Base-by-base conservation (phyloP, 2,888 invertebrate species). In the Nebria brevicollis region DNA sequence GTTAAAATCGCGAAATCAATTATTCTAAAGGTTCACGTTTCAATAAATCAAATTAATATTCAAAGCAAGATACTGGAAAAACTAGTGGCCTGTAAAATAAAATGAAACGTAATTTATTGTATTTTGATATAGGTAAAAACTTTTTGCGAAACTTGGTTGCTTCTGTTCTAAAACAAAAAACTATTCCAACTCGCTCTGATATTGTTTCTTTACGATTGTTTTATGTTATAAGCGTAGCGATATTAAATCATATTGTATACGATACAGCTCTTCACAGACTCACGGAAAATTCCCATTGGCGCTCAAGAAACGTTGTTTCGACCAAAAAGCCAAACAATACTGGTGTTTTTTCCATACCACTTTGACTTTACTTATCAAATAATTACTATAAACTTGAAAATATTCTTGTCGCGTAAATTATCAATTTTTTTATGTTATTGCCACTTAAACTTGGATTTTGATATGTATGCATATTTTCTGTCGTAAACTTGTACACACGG, bases 1-100 rank as follows among this genome's bases (percentile, higher is more conserved):
- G 54, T 54, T 54, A 54, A 54, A 54, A 54, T 54, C 54, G 54
- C 54, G 54, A 13, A 54, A 54, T 54, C 54, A 54, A 54, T 54
- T 54, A 54, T 54, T 54, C 54, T 54, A 54, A 54, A 54, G 54
- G 54, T 13, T 54, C 54, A 54, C 54, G 54, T 8, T 13, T 54
- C 54, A 54, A 54, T 54, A 54, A 54, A 54, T 54, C 54, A 54
- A 54, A 54, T 54, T 54, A 54, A 54, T 54, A 54, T 54, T 54
- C 54, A 54, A 54, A 54, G 54, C 54, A 54, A 54, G 54, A 54
- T 54, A 54, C 54, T 54, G 54, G 54, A 54, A 54, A 54, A 11
- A 54, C 54, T 54, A 13, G 11, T 54, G 11, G 54, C 13, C 54
- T 13, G 54, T 54, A 13, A 54, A 54, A 54, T 54, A 54, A 54